Percentiles rank a stretch among this genome's conserved stretches.
phyloP scores from a whole-genome alignment of 2,113 vertebrate species.

The Rousettus leschenaultii region DNA sequence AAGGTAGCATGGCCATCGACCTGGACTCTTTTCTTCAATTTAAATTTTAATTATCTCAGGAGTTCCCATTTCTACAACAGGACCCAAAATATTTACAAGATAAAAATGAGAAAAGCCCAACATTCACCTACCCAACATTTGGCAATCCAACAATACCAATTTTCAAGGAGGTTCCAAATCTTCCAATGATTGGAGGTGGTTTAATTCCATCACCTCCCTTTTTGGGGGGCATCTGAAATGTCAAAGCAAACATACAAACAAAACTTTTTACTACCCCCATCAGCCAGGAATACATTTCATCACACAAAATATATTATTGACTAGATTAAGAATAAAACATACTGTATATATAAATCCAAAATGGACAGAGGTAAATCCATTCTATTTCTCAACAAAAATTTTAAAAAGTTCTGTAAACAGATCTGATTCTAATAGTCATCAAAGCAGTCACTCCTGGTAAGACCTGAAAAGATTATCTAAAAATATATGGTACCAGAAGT shows the following conservation, averaged over 20 bases:
- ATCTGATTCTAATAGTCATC: background rate
- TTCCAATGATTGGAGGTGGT: conserved; percentile 91
- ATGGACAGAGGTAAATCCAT: background rate
- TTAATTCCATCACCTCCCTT: conserved; percentile 93
- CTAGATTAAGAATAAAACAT: background rate
- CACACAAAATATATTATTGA: conserved; percentile 6
- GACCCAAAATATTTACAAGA: conserved; percentile 35
- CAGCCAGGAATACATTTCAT: background rate
- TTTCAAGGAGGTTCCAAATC: conserved; percentile 97
- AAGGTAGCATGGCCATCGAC: too few relatives aligned
- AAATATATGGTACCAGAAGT: conserved; percentile 29
- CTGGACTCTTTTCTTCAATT: background rate
- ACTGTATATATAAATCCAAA: background rate
- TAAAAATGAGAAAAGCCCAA: conserved; percentile 18
- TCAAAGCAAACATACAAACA: conserved; percentile 53
- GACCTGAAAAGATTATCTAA: conserved; percentile 34
- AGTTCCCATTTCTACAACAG: background rate
- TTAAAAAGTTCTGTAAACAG: background rate
- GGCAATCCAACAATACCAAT: conserved; percentile 98
- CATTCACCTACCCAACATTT: conserved; percentile 93
- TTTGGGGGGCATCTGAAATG: conserved; percentile 96
- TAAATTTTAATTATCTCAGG: conserved; percentile 10
- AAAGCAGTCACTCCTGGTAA: conserved; percentile 21
- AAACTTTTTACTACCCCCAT: background rate
- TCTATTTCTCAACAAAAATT: background rate